Evolutionary conservation across 2,113 vertebrate genomes (phyloP).

Genomic region (Oreochromis niloticus): DNA sequence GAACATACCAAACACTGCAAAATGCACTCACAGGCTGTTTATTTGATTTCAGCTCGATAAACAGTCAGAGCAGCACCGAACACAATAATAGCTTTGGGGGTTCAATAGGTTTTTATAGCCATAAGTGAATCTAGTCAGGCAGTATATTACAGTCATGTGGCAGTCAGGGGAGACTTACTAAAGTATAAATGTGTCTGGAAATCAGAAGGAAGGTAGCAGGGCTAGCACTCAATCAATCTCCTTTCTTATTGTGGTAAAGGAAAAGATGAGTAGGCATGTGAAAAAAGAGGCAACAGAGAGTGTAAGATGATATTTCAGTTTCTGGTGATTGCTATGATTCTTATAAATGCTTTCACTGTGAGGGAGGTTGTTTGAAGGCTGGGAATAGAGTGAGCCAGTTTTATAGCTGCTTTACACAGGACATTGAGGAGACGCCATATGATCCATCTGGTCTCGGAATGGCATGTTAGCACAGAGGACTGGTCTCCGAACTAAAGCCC

Average conservation of each 20-base stretch:
- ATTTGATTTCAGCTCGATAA: slow-evolving; percentile 20
- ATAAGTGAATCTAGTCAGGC: neutral
- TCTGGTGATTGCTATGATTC: neutral
- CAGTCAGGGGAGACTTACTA: slow-evolving; percentile 5
- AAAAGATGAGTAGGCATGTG: neutral
- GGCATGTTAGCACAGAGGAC: slow-evolving; percentile 48
- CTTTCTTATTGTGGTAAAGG: neutral
- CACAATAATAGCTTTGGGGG: slow-evolving; percentile 41
- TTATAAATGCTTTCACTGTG: slow-evolving; percentile 32
- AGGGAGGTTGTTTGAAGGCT: slow-evolving; percentile 15
- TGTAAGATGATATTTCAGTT: slow-evolving; percentile 36
- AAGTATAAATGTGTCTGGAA: slow-evolving; percentile 32
- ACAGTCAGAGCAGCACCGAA: neutral
- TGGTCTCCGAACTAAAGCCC: neutral
- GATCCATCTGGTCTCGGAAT: slow-evolving; percentile 36
- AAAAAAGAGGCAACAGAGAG: neutral
- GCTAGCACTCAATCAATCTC: neutral
- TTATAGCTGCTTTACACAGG: slow-evolving; percentile 17
- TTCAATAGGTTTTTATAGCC: neutral
- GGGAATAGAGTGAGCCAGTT: neutral
- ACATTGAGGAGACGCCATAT: neutral
- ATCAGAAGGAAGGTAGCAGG: neutral
- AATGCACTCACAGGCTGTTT: neutral
- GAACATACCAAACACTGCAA: neutral
- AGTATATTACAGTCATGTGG: slow-evolving; percentile 3